These are phyloP conservation scores for Poecile montanus DNA, from an alignment of 2,797 vertebrate genomes.

Conservation along the genomic window DNA sequence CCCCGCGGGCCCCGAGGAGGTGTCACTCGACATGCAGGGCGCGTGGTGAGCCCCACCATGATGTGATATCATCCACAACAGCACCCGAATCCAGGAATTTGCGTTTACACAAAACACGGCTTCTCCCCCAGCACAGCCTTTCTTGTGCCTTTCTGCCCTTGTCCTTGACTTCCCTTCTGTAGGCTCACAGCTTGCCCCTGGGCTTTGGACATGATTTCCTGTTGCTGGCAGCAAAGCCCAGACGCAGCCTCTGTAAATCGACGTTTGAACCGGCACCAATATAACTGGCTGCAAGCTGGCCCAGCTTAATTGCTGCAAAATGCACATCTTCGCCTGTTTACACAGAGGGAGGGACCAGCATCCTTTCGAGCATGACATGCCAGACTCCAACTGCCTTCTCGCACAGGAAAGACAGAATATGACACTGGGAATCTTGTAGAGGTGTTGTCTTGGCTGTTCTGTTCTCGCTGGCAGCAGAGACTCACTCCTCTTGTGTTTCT, in stretches of 20 bases:
- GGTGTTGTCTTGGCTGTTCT: background rate
- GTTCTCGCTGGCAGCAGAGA: background rate
- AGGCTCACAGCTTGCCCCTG: background rate
- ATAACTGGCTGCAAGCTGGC: background rate
- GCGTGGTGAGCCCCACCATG: background rate
- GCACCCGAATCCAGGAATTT: background rate
- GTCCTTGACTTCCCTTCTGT: background rate
- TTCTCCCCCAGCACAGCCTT: rapidly evolving
- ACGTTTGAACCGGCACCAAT: background rate
- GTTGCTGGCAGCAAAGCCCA: background rate
- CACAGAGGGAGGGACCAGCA: background rate
- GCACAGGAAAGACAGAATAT: background rate
- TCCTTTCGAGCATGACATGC: background rate
- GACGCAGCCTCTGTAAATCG: background rate
- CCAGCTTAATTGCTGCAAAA: background rate
- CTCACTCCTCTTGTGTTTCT: background rate
- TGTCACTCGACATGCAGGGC: background rate
- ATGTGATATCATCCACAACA: background rate
- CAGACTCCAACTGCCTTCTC: background rate
- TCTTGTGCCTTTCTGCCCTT: background rate
- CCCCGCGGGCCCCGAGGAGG: background rate
- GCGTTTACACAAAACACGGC: background rate
- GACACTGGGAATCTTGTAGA: background rate
- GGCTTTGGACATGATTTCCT: background rate
- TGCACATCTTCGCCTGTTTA: background rate